Conservation (phyloP, 1,140 invertebrate species). For the Leptinotarsa defecta region DNA sequence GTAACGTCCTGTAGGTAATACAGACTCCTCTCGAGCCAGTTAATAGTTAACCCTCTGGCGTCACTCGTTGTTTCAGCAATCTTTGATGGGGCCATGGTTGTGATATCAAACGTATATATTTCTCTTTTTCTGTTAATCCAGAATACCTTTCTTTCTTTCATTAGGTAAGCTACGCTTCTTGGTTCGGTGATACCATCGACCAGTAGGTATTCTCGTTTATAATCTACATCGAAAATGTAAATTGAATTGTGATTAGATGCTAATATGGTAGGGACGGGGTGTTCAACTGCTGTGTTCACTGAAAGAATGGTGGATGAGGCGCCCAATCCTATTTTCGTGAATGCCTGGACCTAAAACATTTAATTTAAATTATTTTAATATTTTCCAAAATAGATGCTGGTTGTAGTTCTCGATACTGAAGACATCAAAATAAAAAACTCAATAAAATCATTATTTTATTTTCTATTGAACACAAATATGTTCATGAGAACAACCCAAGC, state of each 20-base stretch:
- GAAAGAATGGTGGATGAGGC: conserved; percentile 66
- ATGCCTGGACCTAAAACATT: conserved; percentile 71
- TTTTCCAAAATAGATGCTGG: neutral
- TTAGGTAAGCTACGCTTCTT: conserved; percentile 65
- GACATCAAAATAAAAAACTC: too few relatives aligned
- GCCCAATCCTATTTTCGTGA: conserved; percentile 75
- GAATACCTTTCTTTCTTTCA: conserved; percentile 74
- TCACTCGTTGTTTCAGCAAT: conserved; percentile 70
- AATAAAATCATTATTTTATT: too few relatives aligned
- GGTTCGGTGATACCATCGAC: conserved; percentile 66
- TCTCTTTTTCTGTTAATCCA: conserved; percentile 85
- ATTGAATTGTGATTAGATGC: conserved; percentile 73
- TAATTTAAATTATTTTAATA: neutral
- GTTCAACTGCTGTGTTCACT: conserved; percentile 68
- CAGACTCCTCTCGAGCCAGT: conserved; percentile 83
- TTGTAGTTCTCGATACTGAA: too few relatives aligned
- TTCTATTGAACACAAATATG: too few relatives aligned
- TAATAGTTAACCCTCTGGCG: conserved; percentile 72
- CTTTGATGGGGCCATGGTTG: conserved; percentile 61
- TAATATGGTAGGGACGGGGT: conserved; percentile 78
- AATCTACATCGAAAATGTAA: conserved; percentile 74
- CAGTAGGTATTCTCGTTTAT: conserved; percentile 62
- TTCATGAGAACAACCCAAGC: too few relatives aligned
- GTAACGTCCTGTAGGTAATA: conserved; percentile 75
- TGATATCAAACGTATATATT: conserved; percentile 68